A percentile compares a stretch with the other conserved stretches of the same genome.
Conservation (phyloP, 2,888 invertebrate genomes). For the Hemistola chrysoprasaria region DNA sequence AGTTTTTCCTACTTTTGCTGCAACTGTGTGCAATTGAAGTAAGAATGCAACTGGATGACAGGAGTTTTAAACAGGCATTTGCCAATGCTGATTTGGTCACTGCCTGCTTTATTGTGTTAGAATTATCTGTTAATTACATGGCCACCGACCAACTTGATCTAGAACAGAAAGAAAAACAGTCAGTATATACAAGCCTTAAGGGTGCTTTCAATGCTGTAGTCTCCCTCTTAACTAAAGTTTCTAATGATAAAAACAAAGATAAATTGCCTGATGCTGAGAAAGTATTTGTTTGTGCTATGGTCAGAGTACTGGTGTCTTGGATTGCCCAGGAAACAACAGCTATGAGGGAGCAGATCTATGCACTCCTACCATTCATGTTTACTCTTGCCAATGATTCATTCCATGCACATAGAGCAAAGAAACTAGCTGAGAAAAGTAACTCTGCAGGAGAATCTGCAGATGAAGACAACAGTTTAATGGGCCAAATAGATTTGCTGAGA, state of each 20-base stretch:
- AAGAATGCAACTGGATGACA: conserved; percentile 95
- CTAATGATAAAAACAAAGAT: conserved; percentile 88
- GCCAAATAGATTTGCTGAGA: conserved; percentile 88
- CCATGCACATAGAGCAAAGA: conserved; percentile 86
- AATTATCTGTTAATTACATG: conserved; percentile 90
- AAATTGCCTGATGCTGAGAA: conserved; percentile 86
- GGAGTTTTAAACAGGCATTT: conserved; percentile 89
- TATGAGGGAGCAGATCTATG: conserved; percentile 91
- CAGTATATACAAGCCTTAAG: conserved; percentile 93
- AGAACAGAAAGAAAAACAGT: conserved; percentile 95
- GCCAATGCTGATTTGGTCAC: conserved; percentile 90
- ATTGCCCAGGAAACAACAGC: conserved; percentile 95
- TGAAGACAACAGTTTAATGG: conserved; percentile 66
- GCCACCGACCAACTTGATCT: conserved; percentile 91
- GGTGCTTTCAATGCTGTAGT: conserved; percentile 93
- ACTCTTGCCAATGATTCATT: conserved; percentile 91
- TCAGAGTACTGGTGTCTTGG: conserved; percentile 94
- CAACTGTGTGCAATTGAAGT: conserved; percentile 96
- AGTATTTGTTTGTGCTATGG: conserved; percentile 91
- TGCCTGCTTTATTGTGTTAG: conserved; percentile 91
- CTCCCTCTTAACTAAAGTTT: conserved; percentile 86
- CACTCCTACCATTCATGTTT: conserved; percentile 91
- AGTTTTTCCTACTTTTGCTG: conserved; percentile 90
- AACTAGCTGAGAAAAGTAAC: conserved; percentile 85
- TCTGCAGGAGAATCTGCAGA: conserved; percentile 80